phyloP scores from a whole-genome alignment of 2,113 vertebrate genomes.

The Phocoena sinus region DNA sequence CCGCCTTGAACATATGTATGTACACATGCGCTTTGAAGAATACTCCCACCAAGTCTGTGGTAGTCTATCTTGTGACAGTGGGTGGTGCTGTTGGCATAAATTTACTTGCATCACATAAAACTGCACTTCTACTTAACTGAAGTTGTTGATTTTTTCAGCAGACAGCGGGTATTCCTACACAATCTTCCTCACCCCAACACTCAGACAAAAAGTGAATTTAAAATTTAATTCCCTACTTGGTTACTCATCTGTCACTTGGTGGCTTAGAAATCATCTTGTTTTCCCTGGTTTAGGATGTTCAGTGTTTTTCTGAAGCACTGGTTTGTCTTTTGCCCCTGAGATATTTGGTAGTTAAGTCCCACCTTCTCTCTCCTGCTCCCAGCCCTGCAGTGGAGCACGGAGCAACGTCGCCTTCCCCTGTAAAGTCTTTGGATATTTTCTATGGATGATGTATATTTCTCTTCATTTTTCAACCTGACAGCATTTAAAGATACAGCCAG shows the following conservation, averaged over 20 bases:
- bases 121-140: background rate
- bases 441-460: too few relatives aligned
- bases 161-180: background rate
- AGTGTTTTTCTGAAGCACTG: background rate
- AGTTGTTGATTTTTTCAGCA: background rate
- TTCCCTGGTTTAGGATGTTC: background rate
- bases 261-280: background rate
- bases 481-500: background rate
- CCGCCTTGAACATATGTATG: too few relatives aligned
- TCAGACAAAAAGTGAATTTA: background rate
- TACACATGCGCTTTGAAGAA: too few relatives aligned
- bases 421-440: background rate
- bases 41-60: background rate
- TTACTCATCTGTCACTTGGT: background rate
- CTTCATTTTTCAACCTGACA: background rate
- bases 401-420: background rate
- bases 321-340: background rate
- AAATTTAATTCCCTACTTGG: background rate
- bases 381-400: background rate
- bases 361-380: background rate
- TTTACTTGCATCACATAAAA: background rate
- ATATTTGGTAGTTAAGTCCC: background rate
- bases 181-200: background rate
- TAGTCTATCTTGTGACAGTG: background rate
- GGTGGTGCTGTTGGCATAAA: conserved; percentile 33